These are phyloP conservation scores for Odontamblyopus rebecca DNA, from an alignment of 2,797 vertebrate genomes.

Conservation along the genomic window DNA sequence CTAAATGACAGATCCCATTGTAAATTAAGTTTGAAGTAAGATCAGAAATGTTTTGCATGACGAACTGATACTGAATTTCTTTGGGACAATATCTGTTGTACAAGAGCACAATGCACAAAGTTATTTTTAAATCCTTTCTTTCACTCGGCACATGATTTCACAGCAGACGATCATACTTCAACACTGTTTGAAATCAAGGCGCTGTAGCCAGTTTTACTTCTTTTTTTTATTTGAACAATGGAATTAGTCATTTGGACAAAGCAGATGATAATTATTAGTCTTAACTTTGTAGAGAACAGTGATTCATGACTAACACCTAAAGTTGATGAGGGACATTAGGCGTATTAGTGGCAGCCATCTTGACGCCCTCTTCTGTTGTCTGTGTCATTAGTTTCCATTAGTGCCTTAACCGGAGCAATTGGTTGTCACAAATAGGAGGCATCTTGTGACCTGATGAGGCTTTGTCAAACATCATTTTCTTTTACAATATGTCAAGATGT, in stretches of 20 bases:
- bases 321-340: constrained; percentile 1
- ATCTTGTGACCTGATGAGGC: constrained; percentile 24
- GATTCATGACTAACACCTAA: constrained; percentile 10
- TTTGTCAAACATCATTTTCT: constrained; percentile 33
- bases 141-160: too few species aligned
- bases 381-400: constrained; percentile 37
- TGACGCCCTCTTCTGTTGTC: constrained; percentile 11
- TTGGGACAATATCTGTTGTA: too few species aligned
- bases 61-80: too few species aligned
- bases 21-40: too few species aligned
- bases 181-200: too few species aligned
- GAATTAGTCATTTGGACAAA: neutral
- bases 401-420: constrained; percentile 20
- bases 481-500: constrained; percentile 20
- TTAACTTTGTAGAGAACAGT: neutral
- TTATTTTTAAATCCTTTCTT: too few species aligned
- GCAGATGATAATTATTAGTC: neutral
- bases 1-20: too few species aligned
- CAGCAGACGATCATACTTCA: neutral
- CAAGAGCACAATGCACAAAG: too few species aligned
- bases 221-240: neutral
- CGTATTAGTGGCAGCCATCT: constrained; percentile 2
- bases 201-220: neutral
- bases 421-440: constrained; percentile 22
- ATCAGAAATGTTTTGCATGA: too few species aligned